Base-by-base conservation (phyloP, 2,888 invertebrate species). In the Stenichneumon culpator region DNA sequence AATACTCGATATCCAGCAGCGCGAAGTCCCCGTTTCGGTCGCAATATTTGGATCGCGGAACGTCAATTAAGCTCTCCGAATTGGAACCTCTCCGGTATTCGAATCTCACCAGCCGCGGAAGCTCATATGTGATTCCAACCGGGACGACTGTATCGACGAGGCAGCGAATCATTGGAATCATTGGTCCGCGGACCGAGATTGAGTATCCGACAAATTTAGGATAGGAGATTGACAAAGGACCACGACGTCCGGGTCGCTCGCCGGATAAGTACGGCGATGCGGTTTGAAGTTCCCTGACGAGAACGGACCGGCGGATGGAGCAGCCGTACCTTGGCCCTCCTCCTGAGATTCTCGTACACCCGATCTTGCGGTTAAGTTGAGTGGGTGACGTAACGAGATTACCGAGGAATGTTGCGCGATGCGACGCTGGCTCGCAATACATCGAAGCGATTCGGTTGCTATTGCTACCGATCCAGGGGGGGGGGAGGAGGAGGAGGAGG, bases 371-470 rank as follows among this genome's bases (percentile, higher is more conserved):
- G 90, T 89, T 91, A 90, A 91, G 88, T 90, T 89, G 90, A 92
- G 90, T 89, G 89, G 92, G 86, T 90, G 90, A 88, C 87, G 86
- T 91, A 91, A 91, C 89, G 84, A 91, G 89, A 89, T 91, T 91
- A 91, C 80, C 72, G 83, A 28, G 91, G 89, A 90, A 90, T 89
- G 89, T 86, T 87, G 88, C 11, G 75, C 50, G 63, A 65, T 50
- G 16, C 36, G 65, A 75, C 63, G 63, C 19, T 54, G 52, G 50
- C 67, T 74, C 54, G 50, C 50, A 25, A 60, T 60, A 63, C 47
- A 36, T 44, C 50, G 65, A 68, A 47, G 68, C 47, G 63, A 63
- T 63, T 28, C 32, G 63, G 63, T 32, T 32, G 63, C 32, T 28
- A 63, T 63, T 57, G 57, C 57, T 57, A 22, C 22, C 19, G 11